phyloP scores from a whole-genome alignment of 1,140 invertebrate species.

The Psilanteris sp. region DNA sequence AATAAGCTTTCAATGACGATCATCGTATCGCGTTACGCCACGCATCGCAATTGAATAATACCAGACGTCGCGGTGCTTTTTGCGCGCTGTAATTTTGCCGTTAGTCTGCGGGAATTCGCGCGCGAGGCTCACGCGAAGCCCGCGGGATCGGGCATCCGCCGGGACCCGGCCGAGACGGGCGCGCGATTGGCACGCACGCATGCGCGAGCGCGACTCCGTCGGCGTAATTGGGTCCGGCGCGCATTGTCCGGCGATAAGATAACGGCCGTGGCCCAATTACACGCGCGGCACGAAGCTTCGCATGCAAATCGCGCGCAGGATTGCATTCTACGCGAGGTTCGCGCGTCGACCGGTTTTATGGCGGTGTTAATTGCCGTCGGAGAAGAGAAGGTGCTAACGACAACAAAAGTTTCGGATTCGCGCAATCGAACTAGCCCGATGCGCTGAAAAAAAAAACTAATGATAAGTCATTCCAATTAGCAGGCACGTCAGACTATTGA shows the following conservation, averaged over 20 bases:
- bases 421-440: constrained; percentile 43
- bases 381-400: constrained; percentile 68
- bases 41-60: constrained; percentile 58
- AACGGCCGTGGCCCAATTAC: constrained; percentile 20
- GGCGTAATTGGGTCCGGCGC: constrained; percentile 36
- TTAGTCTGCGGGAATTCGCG: constrained; percentile 29
- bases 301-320: constrained; percentile 64
- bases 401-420: constrained; percentile 55
- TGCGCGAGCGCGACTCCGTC: constrained; percentile 18
- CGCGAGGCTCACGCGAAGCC: too few relatives aligned
- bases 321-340: constrained; percentile 55
- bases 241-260: constrained; percentile 52
- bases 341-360: constrained; percentile 56
- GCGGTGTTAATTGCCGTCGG: constrained; percentile 66
- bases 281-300: constrained; percentile 45
- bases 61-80: constrained; percentile 25
- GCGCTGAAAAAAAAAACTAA: neutral
- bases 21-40: constrained; percentile 35
- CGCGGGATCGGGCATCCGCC: neutral
- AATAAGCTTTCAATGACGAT: constrained; percentile 43
- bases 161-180: constrained; percentile 16
- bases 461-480: constrained; percentile 27
- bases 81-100: constrained; percentile 52
- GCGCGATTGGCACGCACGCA: constrained; percentile 29
- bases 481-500: too few relatives aligned